phyloP scores from a whole-genome alignment of 2,888 invertebrate genomes.

The Apamea monoglypha region DNA sequence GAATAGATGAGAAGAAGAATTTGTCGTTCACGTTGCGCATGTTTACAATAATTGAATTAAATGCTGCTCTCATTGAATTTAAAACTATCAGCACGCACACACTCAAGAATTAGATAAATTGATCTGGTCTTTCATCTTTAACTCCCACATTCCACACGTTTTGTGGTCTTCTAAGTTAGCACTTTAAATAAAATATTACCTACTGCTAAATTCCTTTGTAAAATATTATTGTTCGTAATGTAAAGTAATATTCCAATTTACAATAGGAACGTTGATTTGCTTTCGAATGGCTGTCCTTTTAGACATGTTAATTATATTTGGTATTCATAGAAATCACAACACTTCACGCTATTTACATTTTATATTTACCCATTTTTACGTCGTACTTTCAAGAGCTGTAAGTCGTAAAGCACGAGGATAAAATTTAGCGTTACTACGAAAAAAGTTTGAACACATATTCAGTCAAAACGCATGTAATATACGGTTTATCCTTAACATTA shows the following conservation, averaged over 20 bases:
- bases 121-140: neutral
- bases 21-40: too few relatives aligned
- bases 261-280: neutral
- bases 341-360: neutral
- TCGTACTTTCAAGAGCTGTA: neutral
- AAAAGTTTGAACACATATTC: neutral
- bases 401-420: neutral
- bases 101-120: neutral
- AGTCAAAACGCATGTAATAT: conserved; percentile 16
- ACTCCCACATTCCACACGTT: conserved; percentile 1
- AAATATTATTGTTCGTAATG: neutral
- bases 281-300: neutral
- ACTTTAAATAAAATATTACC: neutral
- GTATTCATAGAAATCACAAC: neutral
- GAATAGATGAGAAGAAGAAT: too few relatives aligned
- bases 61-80: too few relatives aligned
- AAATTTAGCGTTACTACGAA: neutral
- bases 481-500: conserved; percentile 31
- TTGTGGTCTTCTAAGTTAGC: neutral
- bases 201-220: neutral
- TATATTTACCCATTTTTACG: neutral
- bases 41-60: too few relatives aligned
- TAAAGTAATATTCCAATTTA: neutral
- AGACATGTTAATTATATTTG: neutral
- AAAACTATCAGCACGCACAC: too few relatives aligned